Evolutionary conservation across 2,888 invertebrate species (phyloP), one percentile per base, ranked within the genome.

Genomic region (Heliconius ismenius): DNA sequence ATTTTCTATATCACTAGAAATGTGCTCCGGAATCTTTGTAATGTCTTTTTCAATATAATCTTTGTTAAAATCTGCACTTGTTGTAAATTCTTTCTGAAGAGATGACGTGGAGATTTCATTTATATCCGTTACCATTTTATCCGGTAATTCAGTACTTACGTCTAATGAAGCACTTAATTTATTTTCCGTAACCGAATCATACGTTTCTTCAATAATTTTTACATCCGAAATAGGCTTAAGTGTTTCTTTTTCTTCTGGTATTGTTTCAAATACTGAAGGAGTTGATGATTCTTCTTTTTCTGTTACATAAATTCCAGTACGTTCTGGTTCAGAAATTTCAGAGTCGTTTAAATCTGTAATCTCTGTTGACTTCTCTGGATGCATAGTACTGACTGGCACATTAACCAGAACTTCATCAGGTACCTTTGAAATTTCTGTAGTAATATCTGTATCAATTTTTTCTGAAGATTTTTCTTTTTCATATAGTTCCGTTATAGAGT

Each of bases 151-250:
- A 58, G 65, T 68, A 62, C 67, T 43, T 68, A n/a, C 32, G 21
- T 77, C 49, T 18, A 49, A 73, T 39, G 26, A 43, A 63, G 15
- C 65, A 36, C 60, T 79, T 76, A 78, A 78, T 36, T 79, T 75
- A 60, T 79, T 60, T 63, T 79, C 77, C 28, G 36, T 62, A 36
- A 64, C 62, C 11, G 32, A 15, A 79, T 64, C 72, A 49, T 76
- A 28, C 39, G 75, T 64, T 72, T 60, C 24, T 70, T 75, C 75
- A 58, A 80, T 81, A 68, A 70, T 73, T 28, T 72, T 74, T 74
- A 60, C 75, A 39, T 6, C 58, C 10, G 68, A 58, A 58, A 54
- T n/a, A 26, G 54, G 70, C 15, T 63, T 76, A 63, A 63, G 74
- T 18, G 64, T 49, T 73, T 74, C 58, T 32, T 74, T 24, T 49